phyloP scores from a whole-genome alignment of 2,888 invertebrate genomes.

The Neuroscelio doddi region DNA sequence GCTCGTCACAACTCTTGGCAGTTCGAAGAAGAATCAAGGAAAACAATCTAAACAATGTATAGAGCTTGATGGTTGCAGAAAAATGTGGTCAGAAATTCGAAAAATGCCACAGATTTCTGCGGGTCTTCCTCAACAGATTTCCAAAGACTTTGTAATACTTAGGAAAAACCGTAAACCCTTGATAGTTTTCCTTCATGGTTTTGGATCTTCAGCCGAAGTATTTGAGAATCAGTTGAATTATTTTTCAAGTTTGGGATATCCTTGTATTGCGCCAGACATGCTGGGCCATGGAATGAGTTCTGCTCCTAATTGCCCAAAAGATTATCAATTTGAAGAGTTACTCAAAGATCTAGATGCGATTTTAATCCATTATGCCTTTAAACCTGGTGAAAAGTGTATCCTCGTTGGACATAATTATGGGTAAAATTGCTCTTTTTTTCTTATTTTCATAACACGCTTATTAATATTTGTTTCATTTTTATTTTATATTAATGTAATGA shows the following conservation, averaged over 20 bases:
- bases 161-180: constrained; percentile 72
- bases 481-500: too few species aligned
- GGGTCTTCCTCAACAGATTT: too few species aligned
- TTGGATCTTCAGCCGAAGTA: constrained; percentile 78
- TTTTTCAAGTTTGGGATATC: constrained; percentile 76
- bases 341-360: constrained; percentile 76
- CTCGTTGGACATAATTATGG: constrained; percentile 81
- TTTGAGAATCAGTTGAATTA: constrained; percentile 77
- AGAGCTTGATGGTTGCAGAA: constrained; percentile 54
- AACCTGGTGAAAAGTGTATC: constrained; percentile 74
- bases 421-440: constrained; percentile 63
- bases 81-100: constrained; percentile 48
- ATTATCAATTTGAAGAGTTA: constrained; percentile 77
- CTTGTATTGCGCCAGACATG: constrained; percentile 79
- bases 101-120: constrained; percentile 12
- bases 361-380: constrained; percentile 77
- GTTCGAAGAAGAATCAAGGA: constrained; percentile 29
- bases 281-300: constrained; percentile 80
- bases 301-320: constrained; percentile 74
- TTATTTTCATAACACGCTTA: too few species aligned
- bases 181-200: constrained; percentile 79
- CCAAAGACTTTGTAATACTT: constrained; percentile 51
- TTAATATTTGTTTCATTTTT: too few species aligned
- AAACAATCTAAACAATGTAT: constrained; percentile 37
- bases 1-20: constrained; percentile 43